Evolutionary conservation across 2,888 invertebrate species (phyloP).

Genomic region (Drosophila melanosoma): DNA sequence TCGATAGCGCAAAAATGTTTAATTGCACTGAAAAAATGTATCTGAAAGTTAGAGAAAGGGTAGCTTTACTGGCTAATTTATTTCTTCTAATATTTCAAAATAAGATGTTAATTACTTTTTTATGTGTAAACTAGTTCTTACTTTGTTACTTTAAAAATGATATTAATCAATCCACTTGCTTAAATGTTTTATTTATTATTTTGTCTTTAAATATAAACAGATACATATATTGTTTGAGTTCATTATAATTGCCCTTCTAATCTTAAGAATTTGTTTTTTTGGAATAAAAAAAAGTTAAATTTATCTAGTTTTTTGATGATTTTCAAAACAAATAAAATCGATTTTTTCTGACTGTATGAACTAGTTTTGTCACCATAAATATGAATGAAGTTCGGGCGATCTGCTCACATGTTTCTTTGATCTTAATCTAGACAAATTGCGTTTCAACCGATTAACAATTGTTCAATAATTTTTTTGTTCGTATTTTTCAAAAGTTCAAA

Average conservation of each 20-base stretch:
- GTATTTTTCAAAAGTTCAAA: conserved; percentile 39
- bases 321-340: not conserved
- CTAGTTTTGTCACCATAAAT: conserved; percentile 59
- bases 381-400: conserved; percentile 48
- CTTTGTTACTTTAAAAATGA: not conserved
- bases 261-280: not conserved
- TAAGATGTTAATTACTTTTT: no score
- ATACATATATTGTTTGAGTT: no score
- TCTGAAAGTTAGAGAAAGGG: conserved; percentile 16
- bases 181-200: not conserved
- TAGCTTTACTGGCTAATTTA: conserved; percentile 20
- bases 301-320: not conserved
- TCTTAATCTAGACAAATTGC: not conserved
- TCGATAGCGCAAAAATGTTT: conserved; percentile 15
- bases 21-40: not conserved
- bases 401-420: conserved; percentile 14
- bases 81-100: no score
- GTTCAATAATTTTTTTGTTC: not conserved
- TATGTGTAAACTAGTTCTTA: no score
- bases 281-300: not conserved
- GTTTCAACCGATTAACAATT: conserved; percentile 11
- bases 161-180: not conserved
- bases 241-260: not conserved
- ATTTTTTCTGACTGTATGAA: conserved; percentile 34
- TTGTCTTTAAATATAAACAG: not conserved